phyloP scores from a whole-genome alignment of 2,113 vertebrate genomes.

The Chelonoidis abingdonii region DNA sequence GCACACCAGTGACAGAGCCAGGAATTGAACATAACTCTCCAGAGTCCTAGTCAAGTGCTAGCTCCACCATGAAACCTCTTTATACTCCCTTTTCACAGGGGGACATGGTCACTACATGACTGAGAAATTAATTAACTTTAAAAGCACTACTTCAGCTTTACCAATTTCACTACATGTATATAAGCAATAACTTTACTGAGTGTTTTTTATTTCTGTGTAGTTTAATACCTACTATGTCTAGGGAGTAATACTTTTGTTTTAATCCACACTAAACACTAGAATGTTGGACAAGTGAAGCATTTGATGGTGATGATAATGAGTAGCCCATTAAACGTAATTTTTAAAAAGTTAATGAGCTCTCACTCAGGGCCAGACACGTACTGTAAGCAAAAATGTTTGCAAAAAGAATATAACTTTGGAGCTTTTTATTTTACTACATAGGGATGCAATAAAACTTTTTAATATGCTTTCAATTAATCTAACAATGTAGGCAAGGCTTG shows the following conservation, averaged over 20 bases:
- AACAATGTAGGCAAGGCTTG: conserved; percentile 68
- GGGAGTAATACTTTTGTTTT: conserved; percentile 63
- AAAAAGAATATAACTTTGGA: conserved; percentile 68
- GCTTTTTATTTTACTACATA: conserved; percentile 81
- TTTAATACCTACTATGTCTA: conserved; percentile 58
- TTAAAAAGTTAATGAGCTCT: conserved; percentile 79
- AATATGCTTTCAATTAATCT: conserved; percentile 79
- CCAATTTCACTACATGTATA: conserved; percentile 47
- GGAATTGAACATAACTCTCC: neutral
- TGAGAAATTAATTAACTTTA: conserved; percentile 51
- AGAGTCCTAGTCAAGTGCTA: neutral
- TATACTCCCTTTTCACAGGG: conserved; percentile 24
- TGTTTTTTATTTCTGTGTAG: conserved; percentile 8
- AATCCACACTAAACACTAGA: conserved; percentile 65
- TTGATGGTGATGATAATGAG: conserved; percentile 75
- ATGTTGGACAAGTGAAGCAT: conserved; percentile 68
- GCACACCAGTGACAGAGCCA: neutral
- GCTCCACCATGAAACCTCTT: conserved; percentile 26
- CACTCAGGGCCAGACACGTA: conserved; percentile 65
- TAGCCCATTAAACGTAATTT: conserved; percentile 79
- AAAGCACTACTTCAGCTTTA: conserved; percentile 47
- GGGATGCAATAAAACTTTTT: conserved; percentile 78
- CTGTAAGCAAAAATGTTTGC: conserved; percentile 76
- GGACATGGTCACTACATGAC: conserved; percentile 33
- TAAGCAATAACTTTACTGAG: conserved; percentile 42